A percentile compares a stretch with the other conserved stretches of the same genome.
phyloP scores from a whole-genome alignment of 92 coral and sea anemone genomes.

The Epizoanthus ramosus region DNA sequence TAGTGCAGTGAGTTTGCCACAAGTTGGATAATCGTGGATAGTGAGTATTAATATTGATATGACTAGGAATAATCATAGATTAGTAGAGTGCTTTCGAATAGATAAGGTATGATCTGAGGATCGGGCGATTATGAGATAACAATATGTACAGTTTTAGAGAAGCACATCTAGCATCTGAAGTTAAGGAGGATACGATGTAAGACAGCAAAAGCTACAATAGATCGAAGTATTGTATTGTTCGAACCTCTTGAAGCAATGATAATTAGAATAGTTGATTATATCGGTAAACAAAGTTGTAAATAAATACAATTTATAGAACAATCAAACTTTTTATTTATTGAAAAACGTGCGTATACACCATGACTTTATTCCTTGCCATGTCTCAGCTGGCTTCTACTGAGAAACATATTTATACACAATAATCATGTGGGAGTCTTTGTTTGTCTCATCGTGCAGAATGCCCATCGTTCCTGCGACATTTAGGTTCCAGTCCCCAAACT shows the following conservation, averaged over 20 bases:
- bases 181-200: too few relatives aligned
- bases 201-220: background rate
- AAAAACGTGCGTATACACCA: slow-evolving; percentile 10
- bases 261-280: background rate
- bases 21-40: too few relatives aligned
- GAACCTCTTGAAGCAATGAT: background rate
- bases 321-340: background rate
- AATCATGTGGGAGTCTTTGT: background rate
- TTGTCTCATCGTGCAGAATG: too few relatives aligned
- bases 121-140: background rate
- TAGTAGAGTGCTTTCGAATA: background rate
- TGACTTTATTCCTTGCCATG: background rate
- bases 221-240: background rate
- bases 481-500: too few relatives aligned
- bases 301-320: background rate
- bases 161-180: too few relatives aligned
- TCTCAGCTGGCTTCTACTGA: background rate
- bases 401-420: background rate
- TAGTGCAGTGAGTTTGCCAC: too few relatives aligned
- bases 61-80: too few relatives aligned
- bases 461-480: too few relatives aligned
- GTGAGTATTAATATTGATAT: too few relatives aligned
- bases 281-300: background rate
- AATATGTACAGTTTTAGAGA: background rate
- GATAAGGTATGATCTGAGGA: background rate